Conservation (phyloP, 2,888 invertebrate genomes). For the Xestia rhomboidea region DNA sequence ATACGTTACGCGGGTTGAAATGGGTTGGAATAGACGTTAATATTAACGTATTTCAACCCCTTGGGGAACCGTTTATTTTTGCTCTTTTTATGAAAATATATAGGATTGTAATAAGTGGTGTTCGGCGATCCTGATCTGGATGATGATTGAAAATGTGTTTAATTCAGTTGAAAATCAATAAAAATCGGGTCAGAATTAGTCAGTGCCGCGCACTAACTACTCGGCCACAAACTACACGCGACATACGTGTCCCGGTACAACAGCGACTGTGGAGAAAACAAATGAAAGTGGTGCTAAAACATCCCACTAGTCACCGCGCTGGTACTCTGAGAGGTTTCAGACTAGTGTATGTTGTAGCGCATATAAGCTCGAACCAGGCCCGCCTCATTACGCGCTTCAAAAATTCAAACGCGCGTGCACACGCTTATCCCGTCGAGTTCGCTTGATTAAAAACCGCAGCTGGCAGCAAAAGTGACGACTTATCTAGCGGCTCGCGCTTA, state of each 20-base stretch:
- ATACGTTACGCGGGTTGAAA: conserved; percentile 37
- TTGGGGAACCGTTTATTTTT: conserved; percentile 35
- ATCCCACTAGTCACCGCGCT: too few relatives aligned
- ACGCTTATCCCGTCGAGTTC: not conserved
- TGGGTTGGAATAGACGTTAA: conserved; percentile 41
- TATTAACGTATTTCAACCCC: conserved; percentile 54
- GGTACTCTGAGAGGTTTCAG: too few relatives aligned
- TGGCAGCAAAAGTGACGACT: not conserved
- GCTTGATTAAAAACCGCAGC: not conserved
- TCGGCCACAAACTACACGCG: not conserved
- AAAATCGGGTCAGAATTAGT: not conserved
- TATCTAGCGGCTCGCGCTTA: too few relatives aligned
- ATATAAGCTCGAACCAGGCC: not conserved
- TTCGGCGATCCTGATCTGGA: conserved; percentile 8
- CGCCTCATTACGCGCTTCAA: not conserved
- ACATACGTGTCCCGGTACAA: not conserved
- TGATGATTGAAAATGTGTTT: conserved; percentile 18
- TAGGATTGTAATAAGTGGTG: conserved; percentile 38
- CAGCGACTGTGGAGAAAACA: not conserved
- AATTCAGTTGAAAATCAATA: not conserved
- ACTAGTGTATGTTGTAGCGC: too few relatives aligned
- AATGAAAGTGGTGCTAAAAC: too few relatives aligned
- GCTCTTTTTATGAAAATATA: conserved; percentile 53
- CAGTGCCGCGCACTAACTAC: not conserved
- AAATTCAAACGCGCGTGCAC: not conserved